A percentile compares a stretch with the other conserved stretches of the same genome.
These are phyloP conservation scores for Hemibagrus wyckioides DNA, from an alignment of 2,113 vertebrate species.

Conservation along the genomic window DNA sequence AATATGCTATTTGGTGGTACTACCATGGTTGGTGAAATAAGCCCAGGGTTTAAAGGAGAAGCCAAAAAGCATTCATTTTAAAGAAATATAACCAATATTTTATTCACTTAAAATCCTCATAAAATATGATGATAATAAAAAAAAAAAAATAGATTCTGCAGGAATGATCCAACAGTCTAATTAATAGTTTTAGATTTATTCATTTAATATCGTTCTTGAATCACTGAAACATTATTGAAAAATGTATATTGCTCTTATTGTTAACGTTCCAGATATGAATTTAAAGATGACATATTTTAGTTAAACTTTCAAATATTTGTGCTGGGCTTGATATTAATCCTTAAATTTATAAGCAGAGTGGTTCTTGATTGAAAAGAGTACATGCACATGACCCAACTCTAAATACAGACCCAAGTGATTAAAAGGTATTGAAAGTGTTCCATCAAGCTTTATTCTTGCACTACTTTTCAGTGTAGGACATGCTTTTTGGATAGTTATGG, in stretches of 20 bases:
- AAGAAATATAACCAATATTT: not conserved
- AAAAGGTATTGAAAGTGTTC: not conserved
- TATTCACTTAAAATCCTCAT: not conserved
- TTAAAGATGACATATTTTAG: not conserved
- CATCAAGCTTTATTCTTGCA: not conserved
- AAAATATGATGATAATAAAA: not conserved
- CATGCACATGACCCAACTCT: not conserved
- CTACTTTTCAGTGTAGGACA: not conserved
- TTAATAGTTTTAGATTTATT: not conserved
- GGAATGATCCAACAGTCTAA: not conserved
- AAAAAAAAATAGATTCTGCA: not conserved
- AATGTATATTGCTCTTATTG: not conserved
- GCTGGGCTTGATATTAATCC: not conserved
- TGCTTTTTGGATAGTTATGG: not conserved
- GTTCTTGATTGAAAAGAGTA: not conserved
- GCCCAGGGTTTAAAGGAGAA: not conserved
- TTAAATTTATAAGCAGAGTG: not conserved
- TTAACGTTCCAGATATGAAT: not conserved
- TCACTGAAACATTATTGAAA: not conserved
- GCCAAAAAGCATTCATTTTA: not conserved
- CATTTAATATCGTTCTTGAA: not conserved
- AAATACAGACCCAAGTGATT: not conserved
- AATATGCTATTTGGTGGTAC: not conserved
- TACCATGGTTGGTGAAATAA: not conserved
- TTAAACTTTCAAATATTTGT: not conserved